A percentile compares a stretch with the other conserved stretches of the same genome.
phyloP scores from a whole-genome alignment of 2,113 vertebrate species.

The Mionectes macconnelli region DNA sequence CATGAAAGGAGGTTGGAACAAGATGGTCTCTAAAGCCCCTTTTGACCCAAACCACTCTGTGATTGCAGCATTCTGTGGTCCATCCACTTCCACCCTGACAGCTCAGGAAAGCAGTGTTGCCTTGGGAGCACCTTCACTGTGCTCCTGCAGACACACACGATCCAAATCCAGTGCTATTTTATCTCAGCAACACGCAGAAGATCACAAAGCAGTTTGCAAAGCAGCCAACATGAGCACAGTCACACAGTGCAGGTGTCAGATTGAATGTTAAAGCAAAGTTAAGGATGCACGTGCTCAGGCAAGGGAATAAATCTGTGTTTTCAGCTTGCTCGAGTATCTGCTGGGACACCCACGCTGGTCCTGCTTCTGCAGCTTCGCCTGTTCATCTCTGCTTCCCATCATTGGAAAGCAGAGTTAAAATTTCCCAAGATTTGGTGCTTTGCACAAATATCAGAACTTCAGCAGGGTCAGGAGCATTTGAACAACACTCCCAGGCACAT shows the following conservation, averaged over 20 bases:
- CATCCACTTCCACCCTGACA: not conserved
- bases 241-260: not conserved
- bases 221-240: not conserved
- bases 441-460: not conserved
- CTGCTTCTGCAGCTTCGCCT: not conserved
- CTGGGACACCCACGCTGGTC: not conserved
- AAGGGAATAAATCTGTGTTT: not conserved
- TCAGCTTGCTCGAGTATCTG: not conserved
- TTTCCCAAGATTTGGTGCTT: not conserved
- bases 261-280: not conserved
- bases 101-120: not conserved
- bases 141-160: not conserved
- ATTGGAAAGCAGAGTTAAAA: not conserved
- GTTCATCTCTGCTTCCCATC: not conserved
- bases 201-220: not conserved
- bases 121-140: not conserved
- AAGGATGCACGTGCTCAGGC: not conserved
- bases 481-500: fast-evolving
- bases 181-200: not conserved
- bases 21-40: not conserved
- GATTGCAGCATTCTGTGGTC: too few relatives aligned
- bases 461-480: fast-evolving
- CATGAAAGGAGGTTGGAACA: not conserved
- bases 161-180: not conserved
- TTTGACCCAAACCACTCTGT: fast-evolving